Conservation (phyloP, 2,888 invertebrate species). For the Orchestes rusci region DNA sequence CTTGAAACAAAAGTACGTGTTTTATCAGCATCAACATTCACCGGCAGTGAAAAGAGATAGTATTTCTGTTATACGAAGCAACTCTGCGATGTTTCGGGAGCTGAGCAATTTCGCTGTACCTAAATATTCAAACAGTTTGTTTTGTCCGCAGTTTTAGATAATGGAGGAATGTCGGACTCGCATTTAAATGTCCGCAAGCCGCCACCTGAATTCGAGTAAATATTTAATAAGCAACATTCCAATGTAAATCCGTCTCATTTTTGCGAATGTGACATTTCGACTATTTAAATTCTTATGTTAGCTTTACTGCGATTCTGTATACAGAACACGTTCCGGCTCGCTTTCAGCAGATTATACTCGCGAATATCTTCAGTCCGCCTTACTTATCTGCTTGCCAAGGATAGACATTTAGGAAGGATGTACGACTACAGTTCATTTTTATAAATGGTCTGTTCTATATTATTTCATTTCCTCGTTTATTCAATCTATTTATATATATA, state of each 20-base stretch:
- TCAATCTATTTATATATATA: too few relatives aligned
- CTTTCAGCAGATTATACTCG: conserved; percentile 42
- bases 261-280: conserved; percentile 39
- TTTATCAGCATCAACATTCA: too few relatives aligned
- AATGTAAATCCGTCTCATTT: conserved; percentile 41
- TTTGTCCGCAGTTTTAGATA: conserved; percentile 23
- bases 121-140: conserved; percentile 23
- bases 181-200: conserved; percentile 24
- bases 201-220: conserved; percentile 31
- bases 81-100: too few relatives aligned
- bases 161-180: conserved; percentile 21
- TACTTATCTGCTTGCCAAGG: too few relatives aligned
- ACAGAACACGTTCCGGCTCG: conserved; percentile 41
- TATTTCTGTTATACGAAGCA: too few relatives aligned
- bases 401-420: too few relatives aligned
- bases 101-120: conserved; percentile 15
- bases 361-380: conserved; percentile 44
- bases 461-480: too few relatives aligned
- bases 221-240: conserved; percentile 44
- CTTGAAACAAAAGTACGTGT: too few relatives aligned
- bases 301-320: conserved; percentile 35
- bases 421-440: too few relatives aligned
- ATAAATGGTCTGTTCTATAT: too few relatives aligned
- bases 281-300: conserved; percentile 42
- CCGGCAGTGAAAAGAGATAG: too few relatives aligned